Base-by-base conservation (phyloP, 2,888 invertebrate genomes). In the Dolomedes plantarius region DNA sequence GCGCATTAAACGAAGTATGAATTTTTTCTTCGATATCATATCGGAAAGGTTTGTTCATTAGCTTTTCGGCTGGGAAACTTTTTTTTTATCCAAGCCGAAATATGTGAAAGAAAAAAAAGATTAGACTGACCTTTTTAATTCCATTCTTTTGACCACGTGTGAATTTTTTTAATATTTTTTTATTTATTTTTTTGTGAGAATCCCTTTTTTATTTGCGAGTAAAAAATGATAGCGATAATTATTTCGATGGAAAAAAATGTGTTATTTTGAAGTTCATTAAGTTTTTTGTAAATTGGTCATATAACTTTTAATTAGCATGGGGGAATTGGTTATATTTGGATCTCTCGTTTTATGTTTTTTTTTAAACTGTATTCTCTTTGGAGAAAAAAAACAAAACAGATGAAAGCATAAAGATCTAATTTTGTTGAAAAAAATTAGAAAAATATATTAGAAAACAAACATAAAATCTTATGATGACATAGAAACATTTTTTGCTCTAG, bases 1-100 rank as follows among this genome's bases (percentile, higher is more conserved):
- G 83, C 83, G 83, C 83, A 85, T 85, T 85, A 85, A 85, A 73
- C 83, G 73, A 85, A 85, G 83, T 85, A 68, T 41, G 29, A 31
- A 46, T 85, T 73, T 69, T 74, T 69, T 68, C 31, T 68, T 69
- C 67, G 72, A 85, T 85, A 71, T 73, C 83, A 85, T 85, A 85
- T 85, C 83, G 67, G 77, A 31, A 56, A 85, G 83, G 77, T 68
- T 85, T 73, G 83, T 71, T 85, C 83, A 85, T 85, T 85, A 85
- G 83, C 73, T 77, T 78, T 76, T 56, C 29, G 28, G 65, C 65
- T 73, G 23, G 19, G 64, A 73, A 28, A 28, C 29, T 65, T 3
- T 67, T 67, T 73, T 77, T 71, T 76, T 67, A n/a, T 7, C 27
- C 29, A 3, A 23, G n/a, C n/a, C n/a, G 31, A 65, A n/a, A 31